Conservation (phyloP, 2,797 vertebrate genomes). For the Enteromius radiatus region DNA sequence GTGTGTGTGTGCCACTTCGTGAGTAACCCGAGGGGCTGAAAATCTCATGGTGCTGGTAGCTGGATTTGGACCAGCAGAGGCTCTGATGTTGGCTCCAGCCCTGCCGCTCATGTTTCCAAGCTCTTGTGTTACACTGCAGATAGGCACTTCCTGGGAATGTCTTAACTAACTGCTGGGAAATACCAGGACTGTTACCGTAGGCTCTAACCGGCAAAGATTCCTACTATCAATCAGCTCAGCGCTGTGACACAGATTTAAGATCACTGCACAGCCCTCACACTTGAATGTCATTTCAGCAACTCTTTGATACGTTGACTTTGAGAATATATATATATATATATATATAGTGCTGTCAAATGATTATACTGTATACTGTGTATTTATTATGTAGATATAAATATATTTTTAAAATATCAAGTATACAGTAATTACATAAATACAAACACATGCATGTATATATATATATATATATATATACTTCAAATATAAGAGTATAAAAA, state of each 20-base stretch:
- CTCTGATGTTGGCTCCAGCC: conserved; percentile 22
- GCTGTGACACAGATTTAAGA: background rate
- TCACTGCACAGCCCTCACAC: background rate
- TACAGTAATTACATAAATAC: too few relatives aligned
- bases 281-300: conserved; percentile 16
- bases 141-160: conserved; percentile 39
- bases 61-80: conserved; percentile 28
- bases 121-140: conserved; percentile 37
- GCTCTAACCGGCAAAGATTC: conserved; percentile 6
- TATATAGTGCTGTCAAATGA: too few relatives aligned
- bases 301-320: background rate
- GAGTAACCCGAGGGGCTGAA: conserved; percentile 17
- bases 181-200: background rate
- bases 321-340: too few relatives aligned
- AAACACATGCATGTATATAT: too few relatives aligned
- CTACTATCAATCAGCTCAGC: background rate
- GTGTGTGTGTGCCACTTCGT: conserved; percentile 9
- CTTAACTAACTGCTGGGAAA: conserved; percentile 40
- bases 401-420: too few relatives aligned
- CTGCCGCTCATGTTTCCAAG: conserved; percentile 36
- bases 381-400: too few relatives aligned
- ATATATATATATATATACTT: too few relatives aligned
- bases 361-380: too few relatives aligned
- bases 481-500: too few relatives aligned
- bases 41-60: conserved; percentile 3